Percentiles rank a stretch among this genome's conserved stretches.
Conservation (phyloP, 2,888 invertebrate genomes). For the Pediacus dermestoides region DNA sequence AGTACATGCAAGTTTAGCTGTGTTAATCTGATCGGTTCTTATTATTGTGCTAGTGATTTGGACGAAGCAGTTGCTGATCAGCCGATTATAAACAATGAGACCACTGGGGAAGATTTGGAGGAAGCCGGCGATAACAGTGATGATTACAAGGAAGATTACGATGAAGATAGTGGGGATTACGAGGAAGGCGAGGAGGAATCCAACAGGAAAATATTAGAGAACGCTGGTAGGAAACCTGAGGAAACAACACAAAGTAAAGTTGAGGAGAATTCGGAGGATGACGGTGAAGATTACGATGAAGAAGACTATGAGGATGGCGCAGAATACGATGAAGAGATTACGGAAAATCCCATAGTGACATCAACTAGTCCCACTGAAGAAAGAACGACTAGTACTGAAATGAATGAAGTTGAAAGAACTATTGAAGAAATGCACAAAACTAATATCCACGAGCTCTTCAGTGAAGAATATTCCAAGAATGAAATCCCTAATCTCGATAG, state of each 20-base stretch:
- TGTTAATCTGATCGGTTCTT: constrained; percentile 63
- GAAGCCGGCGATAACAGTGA: constrained; percentile 12
- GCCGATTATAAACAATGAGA: no score
- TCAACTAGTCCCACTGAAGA: constrained; percentile 3
- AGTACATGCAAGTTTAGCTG: constrained; percentile 53
- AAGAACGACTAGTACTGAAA: constrained; percentile 2
- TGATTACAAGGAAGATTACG: constrained; percentile 21
- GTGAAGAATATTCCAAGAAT: no score
- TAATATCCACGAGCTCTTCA: no score
- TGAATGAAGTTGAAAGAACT: background rate
- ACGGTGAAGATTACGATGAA: constrained; percentile 11
- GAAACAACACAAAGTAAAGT: constrained; percentile 13
- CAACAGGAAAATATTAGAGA: background rate
- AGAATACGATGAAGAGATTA: constrained; percentile 5
- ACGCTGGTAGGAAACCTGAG: no score
- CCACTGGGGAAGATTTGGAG: no score
- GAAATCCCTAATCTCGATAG: no score
- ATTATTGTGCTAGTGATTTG: no score
- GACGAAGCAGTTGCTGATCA: no score
- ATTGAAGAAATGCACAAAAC: no score
- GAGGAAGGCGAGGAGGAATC: constrained; percentile 9
- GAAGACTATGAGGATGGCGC: constrained; percentile 16
- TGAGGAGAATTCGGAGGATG: background rate
- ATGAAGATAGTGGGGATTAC: constrained; percentile 17
- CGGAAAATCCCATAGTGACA: no score